Evolutionary conservation across 2,888 invertebrate species (phyloP), one percentile per base, ranked within the genome.

Genomic region (Panzeria rudis): DNA sequence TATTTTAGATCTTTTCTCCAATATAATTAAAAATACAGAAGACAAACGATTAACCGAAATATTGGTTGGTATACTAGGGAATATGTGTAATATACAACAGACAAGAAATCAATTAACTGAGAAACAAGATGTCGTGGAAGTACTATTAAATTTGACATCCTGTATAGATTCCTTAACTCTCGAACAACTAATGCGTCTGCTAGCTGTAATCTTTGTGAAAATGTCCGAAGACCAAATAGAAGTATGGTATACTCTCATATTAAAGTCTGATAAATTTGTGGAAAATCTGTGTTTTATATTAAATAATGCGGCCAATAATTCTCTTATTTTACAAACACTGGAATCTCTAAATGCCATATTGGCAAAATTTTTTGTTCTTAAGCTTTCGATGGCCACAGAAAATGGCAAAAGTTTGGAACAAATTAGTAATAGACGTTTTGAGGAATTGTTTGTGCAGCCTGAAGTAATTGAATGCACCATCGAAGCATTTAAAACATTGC

Each of bases 41-140:
- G 94, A 95, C 50, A 94, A 94, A 11, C 94, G 97, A 87, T 93
- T 96, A 44, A 94, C 94, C 66, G 98, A 98, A 93, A 96, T 98
- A 87, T 93, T 97, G 47, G 93, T 98, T 17, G 98, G 98, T 7
- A 96, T 97, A 75, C 93, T 97, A 81, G 97, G 96, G 1, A 98
- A 98, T 91, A 95, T 98, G 94, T 95, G 96, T 85, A 95, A 96
- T 88, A 94, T 95, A 82, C 93, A 94, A 79, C 93, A 94, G 83
- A 94, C 95, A 3, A 94, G 95, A 20, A 92, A 93, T 71, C 92
- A 93, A 29, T 92, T 96, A 15, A 93, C 95, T 35, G 92, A 93
- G 23, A 94, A 94, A 88, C 93, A 94, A 15, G 93, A 94, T 35
- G 93, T 96, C 35, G 91, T 96, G 84, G 92, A 93, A 62, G 92